Evolutionary conservation across 2,797 vertebrate species (phyloP).

Genomic region (Neosilurus hyrtlii): DNA sequence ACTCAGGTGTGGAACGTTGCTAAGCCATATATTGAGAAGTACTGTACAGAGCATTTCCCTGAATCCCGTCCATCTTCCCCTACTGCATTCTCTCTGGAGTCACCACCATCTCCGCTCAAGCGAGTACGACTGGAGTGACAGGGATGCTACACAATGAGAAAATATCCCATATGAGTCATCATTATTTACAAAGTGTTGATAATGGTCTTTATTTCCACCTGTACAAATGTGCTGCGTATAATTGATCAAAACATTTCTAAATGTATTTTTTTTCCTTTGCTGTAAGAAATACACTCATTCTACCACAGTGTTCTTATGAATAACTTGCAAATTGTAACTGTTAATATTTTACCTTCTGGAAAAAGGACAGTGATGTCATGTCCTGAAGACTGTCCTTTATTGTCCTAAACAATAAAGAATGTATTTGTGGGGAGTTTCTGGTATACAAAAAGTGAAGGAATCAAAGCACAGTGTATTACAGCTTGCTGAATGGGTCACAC

Average conservation of each 20-base stretch:
- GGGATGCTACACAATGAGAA: slow-evolving; percentile 7
- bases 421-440: no score
- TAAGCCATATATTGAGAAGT: slow-evolving; percentile 93
- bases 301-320: background rate
- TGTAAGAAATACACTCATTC: background rate
- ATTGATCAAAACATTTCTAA: background rate
- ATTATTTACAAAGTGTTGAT: background rate
- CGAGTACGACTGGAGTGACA: slow-evolving; percentile 74
- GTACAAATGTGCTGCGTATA: background rate
- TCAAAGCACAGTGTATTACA: no score
- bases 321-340: background rate
- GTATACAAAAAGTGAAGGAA: no score
- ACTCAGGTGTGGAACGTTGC: slow-evolving; percentile 91
- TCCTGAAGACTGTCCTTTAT: background rate
- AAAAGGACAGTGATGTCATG: background rate
- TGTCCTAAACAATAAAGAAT: no score
- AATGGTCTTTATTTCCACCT: background rate
- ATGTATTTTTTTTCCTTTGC: background rate
- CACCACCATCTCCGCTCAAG: slow-evolving; percentile 72
- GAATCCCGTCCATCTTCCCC: slow-evolving; percentile 89
- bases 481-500: no score
- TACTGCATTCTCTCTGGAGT: slow-evolving; percentile 88
- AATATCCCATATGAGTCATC: background rate
- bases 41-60: slow-evolving; percentile 86
- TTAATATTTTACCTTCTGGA: background rate